Evolutionary conservation across 2,888 invertebrate species (phyloP).

Genomic region (Diaprepes abbreviatus): DNA sequence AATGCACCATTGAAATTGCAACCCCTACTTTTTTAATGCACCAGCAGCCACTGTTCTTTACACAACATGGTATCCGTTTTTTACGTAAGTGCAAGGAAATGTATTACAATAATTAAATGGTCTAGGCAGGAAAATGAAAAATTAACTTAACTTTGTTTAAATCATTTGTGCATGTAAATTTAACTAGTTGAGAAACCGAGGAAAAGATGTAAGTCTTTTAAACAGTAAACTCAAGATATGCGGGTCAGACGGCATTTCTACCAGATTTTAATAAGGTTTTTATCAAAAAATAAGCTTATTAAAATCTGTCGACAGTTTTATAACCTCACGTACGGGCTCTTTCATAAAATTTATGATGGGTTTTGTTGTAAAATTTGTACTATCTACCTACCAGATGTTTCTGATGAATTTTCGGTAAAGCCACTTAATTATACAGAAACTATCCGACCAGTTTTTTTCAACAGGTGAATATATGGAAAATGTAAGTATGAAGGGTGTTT

Average conservation of each 20-base stretch:
- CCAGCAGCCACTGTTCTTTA: too few species aligned
- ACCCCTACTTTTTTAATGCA: too few species aligned
- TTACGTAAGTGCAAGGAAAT: too few species aligned
- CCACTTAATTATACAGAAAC: not conserved
- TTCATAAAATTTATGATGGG: not conserved
- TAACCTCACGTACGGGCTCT: not conserved
- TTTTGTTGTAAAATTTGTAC: not conserved
- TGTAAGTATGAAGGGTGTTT: not conserved
- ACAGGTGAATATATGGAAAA: not conserved
- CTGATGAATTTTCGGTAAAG: conserved; percentile 4
- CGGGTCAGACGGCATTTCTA: not conserved
- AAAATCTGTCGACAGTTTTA: conserved; percentile 17
- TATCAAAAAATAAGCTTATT: conserved; percentile 16
- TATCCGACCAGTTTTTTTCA: not conserved
- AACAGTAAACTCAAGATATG: too few species aligned
- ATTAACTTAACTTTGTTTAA: too few species aligned
- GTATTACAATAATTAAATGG: too few species aligned
- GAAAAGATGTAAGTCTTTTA: too few species aligned
- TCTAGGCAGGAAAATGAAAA: too few species aligned
- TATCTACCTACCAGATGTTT: conserved; percentile 1
- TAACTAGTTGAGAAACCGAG: too few species aligned
- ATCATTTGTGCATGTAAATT: too few species aligned
- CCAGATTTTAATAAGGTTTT: conserved; percentile 5
- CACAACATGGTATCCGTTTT: too few species aligned
- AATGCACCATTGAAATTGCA: too few species aligned